phyloP scores from a whole-genome alignment of 2,797 vertebrate species.

The Carduelis carduelis region DNA sequence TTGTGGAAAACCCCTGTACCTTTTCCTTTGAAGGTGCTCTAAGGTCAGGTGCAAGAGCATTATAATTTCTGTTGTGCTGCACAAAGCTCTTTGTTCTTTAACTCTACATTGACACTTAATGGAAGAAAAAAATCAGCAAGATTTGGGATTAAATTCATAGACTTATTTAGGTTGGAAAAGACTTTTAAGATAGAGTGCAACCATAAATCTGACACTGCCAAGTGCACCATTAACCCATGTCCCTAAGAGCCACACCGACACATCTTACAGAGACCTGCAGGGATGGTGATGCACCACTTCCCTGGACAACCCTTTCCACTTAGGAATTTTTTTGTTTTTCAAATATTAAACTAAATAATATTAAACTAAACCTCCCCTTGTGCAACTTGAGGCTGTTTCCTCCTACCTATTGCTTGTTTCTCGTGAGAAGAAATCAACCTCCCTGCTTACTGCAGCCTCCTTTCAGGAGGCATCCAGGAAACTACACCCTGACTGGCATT shows the following conservation, averaged over 20 bases:
- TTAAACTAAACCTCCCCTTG: background rate
- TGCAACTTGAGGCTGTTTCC: fast-evolving
- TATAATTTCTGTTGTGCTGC: background rate
- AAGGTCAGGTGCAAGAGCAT: background rate
- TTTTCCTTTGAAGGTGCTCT: background rate
- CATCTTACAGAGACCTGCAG: fast-evolving
- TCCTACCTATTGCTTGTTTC: background rate
- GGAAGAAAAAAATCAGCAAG: background rate
- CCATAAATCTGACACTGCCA: background rate
- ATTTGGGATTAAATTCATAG: background rate
- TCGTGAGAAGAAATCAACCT: background rate
- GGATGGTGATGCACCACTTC: background rate
- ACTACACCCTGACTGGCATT: fast-evolving
- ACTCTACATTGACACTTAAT: background rate
- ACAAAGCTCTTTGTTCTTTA: background rate
- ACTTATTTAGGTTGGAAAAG: background rate
- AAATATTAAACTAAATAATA: background rate
- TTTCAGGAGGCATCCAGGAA: background rate
- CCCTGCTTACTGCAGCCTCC: background rate
- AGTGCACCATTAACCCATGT: background rate
- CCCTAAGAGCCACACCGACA: background rate
- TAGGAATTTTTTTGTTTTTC: background rate
- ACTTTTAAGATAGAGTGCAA: background rate
- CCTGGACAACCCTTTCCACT: background rate
- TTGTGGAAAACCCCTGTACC: background rate